Percentiles rank a stretch among this genome's conserved stretches.
These are phyloP conservation scores for Onychostruthus taczanowskii DNA, from an alignment of 2,113 vertebrate species.

Conservation along the genomic window DNA sequence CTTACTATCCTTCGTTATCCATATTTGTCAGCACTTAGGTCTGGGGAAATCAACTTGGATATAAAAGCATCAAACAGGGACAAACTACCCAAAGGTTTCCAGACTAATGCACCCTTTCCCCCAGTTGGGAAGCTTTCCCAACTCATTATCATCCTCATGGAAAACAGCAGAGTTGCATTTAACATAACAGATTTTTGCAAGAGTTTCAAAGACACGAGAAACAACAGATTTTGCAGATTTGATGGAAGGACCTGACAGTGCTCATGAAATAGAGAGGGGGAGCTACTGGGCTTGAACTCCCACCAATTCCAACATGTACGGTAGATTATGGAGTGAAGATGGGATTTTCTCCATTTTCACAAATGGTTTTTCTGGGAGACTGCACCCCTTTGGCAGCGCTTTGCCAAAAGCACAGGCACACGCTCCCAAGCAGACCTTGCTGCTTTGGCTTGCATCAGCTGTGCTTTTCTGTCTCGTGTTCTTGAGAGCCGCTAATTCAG, in stretches of 20 bases:
- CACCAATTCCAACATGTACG: fast-evolving
- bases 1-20: not conserved
- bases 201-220: not conserved
- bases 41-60: not conserved
- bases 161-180: not conserved
- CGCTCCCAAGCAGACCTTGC: not conserved
- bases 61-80: not conserved
- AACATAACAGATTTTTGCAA: not conserved
- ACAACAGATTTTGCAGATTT: not conserved
- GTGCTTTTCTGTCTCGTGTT: not conserved
- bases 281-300: not conserved
- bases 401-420: not conserved
- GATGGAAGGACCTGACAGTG: not conserved
- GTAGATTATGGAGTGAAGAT: not conserved
- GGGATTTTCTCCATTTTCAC: not conserved
- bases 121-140: not conserved
- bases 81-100: not conserved
- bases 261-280: fast-evolving
- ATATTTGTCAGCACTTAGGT: not conserved
- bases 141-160: not conserved
- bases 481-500: not conserved
- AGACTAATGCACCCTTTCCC: not conserved
- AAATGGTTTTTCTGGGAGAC: not conserved
- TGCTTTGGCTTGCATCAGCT: not conserved
- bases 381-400: not conserved